Evolutionary conservation across 2,797 vertebrate genomes (phyloP).

Genomic region (Heliangelus exortis): DNA sequence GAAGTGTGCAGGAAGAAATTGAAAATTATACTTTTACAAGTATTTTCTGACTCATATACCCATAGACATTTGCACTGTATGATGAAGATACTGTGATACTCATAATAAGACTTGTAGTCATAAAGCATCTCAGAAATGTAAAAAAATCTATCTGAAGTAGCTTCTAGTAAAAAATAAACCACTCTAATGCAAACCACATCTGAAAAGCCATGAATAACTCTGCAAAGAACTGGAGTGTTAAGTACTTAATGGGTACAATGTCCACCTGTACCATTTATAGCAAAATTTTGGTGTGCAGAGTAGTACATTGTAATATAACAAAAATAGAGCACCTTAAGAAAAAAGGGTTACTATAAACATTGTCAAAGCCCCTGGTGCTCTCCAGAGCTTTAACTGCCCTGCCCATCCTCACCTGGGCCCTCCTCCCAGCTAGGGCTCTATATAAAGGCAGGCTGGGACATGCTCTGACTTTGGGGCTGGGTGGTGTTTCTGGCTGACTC

Average conservation of each 20-base stretch:
- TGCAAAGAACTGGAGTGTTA: fast-evolving
- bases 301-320: fast-evolving
- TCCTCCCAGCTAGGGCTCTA: fast-evolving
- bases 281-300: fast-evolving
- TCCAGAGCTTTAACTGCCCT: not conserved
- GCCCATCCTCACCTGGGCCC: not conserved
- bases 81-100: not conserved
- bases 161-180: fast-evolving
- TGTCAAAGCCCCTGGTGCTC: not conserved
- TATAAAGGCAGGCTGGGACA: not conserved
- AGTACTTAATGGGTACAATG: fast-evolving
- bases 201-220: fast-evolving
- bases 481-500: fast-evolving
- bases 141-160: fast-evolving
- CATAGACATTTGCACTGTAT: fast-evolving
- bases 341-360: fast-evolving
- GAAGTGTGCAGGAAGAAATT: not conserved
- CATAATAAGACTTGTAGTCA: fast-evolving
- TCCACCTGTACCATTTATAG: no score
- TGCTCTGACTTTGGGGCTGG: fast-evolving
- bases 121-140: fast-evolving
- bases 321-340: not conserved
- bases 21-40: not conserved
- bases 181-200: fast-evolving
- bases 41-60: not conserved